These are phyloP conservation scores for Acanthococcus lagerstroemiae DNA, from an alignment of 2,888 invertebrate genomes.

Conservation along the genomic window DNA sequence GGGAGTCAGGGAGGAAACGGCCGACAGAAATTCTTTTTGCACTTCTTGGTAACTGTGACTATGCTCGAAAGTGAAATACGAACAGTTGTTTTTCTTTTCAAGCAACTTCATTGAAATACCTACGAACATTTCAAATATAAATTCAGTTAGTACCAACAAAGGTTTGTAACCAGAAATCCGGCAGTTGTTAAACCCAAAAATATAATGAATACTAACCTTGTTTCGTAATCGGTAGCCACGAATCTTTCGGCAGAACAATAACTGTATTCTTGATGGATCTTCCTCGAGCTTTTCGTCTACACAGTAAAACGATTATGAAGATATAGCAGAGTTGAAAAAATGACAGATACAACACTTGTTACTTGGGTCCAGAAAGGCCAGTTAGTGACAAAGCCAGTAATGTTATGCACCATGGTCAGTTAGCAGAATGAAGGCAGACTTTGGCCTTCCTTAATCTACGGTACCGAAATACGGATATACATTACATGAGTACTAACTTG, in stretches of 20 bases:
- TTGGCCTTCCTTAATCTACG: no score
- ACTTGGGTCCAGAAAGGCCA: background rate
- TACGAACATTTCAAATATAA: no score
- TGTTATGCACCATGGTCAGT: no score
- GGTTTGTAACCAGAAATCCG: no score
- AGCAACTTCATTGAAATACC: constrained; percentile 59
- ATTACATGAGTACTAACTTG: constrained; percentile 28
- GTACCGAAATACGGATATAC: no score
- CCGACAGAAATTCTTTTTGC: constrained; percentile 63
- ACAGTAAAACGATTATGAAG: no score
- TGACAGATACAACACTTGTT: background rate
- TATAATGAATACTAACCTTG: constrained; percentile 44
- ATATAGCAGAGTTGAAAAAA: no score
- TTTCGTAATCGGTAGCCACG: constrained; percentile 60
- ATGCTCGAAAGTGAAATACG: constrained; percentile 65
- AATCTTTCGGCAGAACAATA: constrained; percentile 58
- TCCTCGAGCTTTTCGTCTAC: constrained; percentile 50
- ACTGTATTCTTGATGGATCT: constrained; percentile 53
- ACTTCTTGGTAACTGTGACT: constrained; percentile 60
- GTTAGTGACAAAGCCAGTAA: background rate
- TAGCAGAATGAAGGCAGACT: no score
- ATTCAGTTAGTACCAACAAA: no score
- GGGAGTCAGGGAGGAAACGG: constrained; percentile 67
- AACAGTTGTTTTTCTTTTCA: constrained; percentile 46
- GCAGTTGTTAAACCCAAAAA: constrained; percentile 9